Evolutionary conservation across 2,797 vertebrate genomes (phyloP), one percentile per base, ranked within the genome.

Genomic region (Sphaeramia orbicularis): DNA sequence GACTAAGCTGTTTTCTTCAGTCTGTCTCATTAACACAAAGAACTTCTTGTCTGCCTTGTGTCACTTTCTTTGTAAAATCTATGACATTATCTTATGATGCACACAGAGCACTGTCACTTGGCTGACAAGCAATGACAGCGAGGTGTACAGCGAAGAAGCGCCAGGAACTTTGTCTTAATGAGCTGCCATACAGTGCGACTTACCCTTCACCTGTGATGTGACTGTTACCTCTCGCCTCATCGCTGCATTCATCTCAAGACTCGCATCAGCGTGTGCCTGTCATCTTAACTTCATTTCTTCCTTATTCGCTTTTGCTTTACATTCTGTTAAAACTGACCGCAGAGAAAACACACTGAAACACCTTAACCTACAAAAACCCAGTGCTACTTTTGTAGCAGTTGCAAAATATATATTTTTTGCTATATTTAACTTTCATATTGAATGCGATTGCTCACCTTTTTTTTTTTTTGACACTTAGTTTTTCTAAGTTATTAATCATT

Each of bases 81-180:
- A 59, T 83, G 83, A 84, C 83, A 84, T 85, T 80, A 86, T 88
- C 76, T 68, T 53, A 57, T 44, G 62, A 78, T 60, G 55, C 84
- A 54, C 66, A 10, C 61, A 0, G 62, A 77, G 74, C 48, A 0
- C 52, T 78, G 84, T 79, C 85, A 81, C 60, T 48, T 44, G 47
- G 52, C 76, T 78, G 88, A 79, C 85, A 81, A 65, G 69, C 41
- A 55, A 54, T 52, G 81, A 84, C 81, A 75, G 74, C 56, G n/a
- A 70, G 41, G 55, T 84, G 80, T 74, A 81, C 66, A 44, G 49
- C 52, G 2, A 18, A 56, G 68, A 84, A 58, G 75, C 63, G 38
- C 35, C 15, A 68, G 71, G 52, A 76, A 64, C 67, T 86, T 75
- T 77, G 78, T 87, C 77, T 80, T 90, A 90, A 91, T 89, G 89